Evolutionary conservation across 2,113 vertebrate species (phyloP), one percentile per base, ranked within the genome.

Genomic region (Microtus ochrogaster): DNA sequence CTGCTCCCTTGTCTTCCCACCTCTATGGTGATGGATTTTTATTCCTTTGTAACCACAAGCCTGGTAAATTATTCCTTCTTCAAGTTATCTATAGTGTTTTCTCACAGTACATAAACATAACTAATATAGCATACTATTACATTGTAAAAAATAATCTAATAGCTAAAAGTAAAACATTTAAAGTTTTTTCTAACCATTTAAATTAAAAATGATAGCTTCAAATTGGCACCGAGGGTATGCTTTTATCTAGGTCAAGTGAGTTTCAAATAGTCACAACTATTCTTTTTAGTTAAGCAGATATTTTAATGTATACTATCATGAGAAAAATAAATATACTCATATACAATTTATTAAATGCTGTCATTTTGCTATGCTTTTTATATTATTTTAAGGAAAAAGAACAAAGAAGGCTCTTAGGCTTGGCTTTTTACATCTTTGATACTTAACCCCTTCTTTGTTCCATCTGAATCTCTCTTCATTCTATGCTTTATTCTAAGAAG

Each of bases 141-240:
- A 28, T 61, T 47, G 49, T 44, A 22, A 44, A n/a, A 36, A 49
- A 33, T 28, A 19, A 70, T 78, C 39, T 41, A 72, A 55, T 33
- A 44, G 4, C 24, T 78, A 39, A 89, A 7, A 19, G n/a, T 17
- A 72, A 49, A 68, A 12, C 84, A 55, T 16, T 78, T n/a, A 36
- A 79, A 90, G 79, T 90, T 90, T 28, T 87, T 73, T 93, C 52
- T 52, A 89, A 33, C 24, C 7, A 74, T 89, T 89, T 88, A 61
- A 44, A 61, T 89, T 74, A 55, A 88, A 73, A 73, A 30, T 73
- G 14, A 9, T 58, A 39, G 7, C n/a, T 73, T 88, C 36, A 73
- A 73, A 73, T 73, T 41, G 36, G 24, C 24, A 58, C 26, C 9
- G 30, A 58, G 36, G 36, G 5, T 41, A 73, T 72, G 19, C 55